These are phyloP conservation scores for Lasioglossum oenotherae DNA, from an alignment of 2,888 invertebrate species.

Conservation along the genomic window DNA sequence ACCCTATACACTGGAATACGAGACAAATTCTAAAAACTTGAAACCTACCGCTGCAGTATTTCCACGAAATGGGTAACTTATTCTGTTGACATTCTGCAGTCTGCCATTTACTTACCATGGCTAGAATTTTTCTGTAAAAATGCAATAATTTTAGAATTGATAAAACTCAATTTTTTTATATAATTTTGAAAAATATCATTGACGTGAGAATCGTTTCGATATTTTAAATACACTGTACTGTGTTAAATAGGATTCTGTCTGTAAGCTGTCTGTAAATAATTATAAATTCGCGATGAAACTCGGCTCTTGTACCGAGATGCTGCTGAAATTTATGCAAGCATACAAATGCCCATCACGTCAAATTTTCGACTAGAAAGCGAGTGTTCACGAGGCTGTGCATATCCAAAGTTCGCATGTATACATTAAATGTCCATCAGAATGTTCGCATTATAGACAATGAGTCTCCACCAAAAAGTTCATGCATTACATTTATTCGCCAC, in stretches of 20 bases:
- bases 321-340: not conserved
- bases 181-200: not conserved
- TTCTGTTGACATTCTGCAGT: not conserved
- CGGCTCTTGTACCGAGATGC: not conserved
- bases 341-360: not conserved
- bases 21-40: too few relatives aligned
- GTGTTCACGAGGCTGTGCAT: not conserved
- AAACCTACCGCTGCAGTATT: too few relatives aligned
- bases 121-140: not conserved
- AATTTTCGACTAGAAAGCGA: slow-evolving; percentile 6
- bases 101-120: not conserved
- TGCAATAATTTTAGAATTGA: not conserved
- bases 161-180: not conserved
- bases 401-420: not conserved
- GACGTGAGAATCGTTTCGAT: not conserved
- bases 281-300: not conserved
- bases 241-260: not conserved
- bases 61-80: not conserved
- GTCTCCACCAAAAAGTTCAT: not conserved
- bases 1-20: too few relatives aligned
- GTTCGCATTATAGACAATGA: not conserved
- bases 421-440: not conserved
- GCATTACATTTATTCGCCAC: not conserved
- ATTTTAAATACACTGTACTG: not conserved
- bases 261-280: not conserved